Evolutionary conservation across 1,140 invertebrate genomes (phyloP), one percentile per base, ranked within the genome.

Genomic region (Drosophila truncata): DNA sequence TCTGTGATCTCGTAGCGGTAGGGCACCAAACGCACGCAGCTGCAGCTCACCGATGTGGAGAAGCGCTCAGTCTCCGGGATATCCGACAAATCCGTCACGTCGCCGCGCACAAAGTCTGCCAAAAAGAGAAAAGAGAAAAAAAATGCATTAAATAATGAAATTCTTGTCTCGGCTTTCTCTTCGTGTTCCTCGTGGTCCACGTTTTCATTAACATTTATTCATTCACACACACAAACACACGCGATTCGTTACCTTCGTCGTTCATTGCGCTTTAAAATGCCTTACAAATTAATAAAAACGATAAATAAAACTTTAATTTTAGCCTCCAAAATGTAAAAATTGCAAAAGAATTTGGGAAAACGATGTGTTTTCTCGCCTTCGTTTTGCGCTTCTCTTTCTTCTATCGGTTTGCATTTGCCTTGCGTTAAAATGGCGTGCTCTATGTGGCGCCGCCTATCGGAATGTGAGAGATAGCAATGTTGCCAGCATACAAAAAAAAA

Each of bases 31-130:
- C 69, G 65, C n/a, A 71, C 35, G 6, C 52, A 72, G 29, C 16
- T 23, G 66, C 69, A 72, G 23, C 3, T 20, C 6, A 71, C 4
- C 13, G 27, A 41, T 16, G 29, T 33, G 18, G 52, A 60, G 14
- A 72, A 72, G 10, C 39, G 39, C 1, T 50, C 52, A 6, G 33
- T 3, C 1, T 60, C 67, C 8, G 33, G 11, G 9, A 71, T 6
- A 27, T 72, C 69, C 6, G 31, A 62, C 13, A 86, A 41, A 64
- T 93, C 91, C 7, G 75, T 76, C 10, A 92, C 76, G 42, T 93
- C 82, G 9, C 83, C 73, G 31, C 82, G 82, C 9, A 77, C 70
- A 73, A 81, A 92, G 59, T 92, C 92, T 92, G 64, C 18, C 63
- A 69, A 20, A 18, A 10, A 23, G 10, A 35, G 13, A 54, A 2